phyloP scores from a whole-genome alignment of 2,113 vertebrate genomes.

The Cyprinodon variegatus region DNA sequence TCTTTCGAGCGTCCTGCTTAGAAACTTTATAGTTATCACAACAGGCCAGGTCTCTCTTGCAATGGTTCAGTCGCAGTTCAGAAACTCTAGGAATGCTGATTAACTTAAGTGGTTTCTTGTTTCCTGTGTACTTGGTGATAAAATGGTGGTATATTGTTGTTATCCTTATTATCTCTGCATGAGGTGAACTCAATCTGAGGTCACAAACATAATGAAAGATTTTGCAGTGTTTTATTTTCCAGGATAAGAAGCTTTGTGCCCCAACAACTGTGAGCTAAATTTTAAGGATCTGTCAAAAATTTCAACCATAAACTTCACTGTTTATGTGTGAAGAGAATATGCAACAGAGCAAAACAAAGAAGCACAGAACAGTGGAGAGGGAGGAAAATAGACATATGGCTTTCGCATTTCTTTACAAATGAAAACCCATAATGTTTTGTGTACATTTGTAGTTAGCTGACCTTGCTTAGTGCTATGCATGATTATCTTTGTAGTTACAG shows the following conservation, averaged over 20 bases:
- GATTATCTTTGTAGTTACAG: no score
- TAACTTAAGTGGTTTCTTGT: not conserved
- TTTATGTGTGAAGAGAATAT: not conserved
- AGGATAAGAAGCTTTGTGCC: not conserved
- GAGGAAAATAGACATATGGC: not conserved
- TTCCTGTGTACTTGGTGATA: not conserved
- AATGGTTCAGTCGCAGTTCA: not conserved
- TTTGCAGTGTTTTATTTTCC: not conserved
- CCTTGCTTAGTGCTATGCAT: no score
- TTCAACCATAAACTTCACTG: not conserved
- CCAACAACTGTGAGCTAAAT: not conserved
- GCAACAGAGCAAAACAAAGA: not conserved
- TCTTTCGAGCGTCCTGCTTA: not conserved
- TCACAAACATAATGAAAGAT: not conserved
- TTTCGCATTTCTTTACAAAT: not conserved
- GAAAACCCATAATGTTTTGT: not conserved
- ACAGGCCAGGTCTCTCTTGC: not conserved
- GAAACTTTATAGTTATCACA: not conserved
- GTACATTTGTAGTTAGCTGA: no score
- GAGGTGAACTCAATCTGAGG: not conserved
- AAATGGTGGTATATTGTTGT: not conserved
- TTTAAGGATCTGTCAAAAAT: not conserved
- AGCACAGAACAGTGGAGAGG: not conserved
- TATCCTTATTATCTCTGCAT: not conserved
- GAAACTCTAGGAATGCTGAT: not conserved